Evolutionary conservation across 2,797 vertebrate genomes (phyloP).

Genomic region (Sparidentex hasta): DNA sequence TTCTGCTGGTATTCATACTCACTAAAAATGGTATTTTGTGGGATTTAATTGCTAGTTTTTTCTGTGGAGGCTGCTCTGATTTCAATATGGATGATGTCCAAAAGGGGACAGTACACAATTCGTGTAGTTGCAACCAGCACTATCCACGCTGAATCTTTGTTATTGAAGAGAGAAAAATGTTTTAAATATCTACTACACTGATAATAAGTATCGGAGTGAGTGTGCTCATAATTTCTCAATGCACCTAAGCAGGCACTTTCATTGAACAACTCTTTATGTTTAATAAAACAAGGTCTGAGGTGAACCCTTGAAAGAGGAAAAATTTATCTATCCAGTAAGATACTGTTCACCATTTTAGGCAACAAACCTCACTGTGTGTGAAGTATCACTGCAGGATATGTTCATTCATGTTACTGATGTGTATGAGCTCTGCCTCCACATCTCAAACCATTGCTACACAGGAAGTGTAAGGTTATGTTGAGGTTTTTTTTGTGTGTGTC

Average conservation of each 20-base stretch:
- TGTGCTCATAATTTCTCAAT: not conserved
- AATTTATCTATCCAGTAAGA: not conserved
- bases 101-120: conserved; percentile 6
- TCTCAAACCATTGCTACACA: not conserved
- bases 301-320: conserved; percentile 4
- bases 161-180: not conserved
- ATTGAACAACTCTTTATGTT: not conserved
- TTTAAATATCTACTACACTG: not conserved
- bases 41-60: conserved; percentile 13
- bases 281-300: not conserved
- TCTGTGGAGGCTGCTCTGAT: conserved; percentile 9
- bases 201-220: conserved; percentile 4
- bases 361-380: conserved; percentile 6
- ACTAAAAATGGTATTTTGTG: conserved; percentile 25
- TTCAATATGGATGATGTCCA: conserved; percentile 7
- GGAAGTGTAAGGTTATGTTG: not conserved
- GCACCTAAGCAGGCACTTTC: not conserved
- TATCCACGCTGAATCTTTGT: not conserved
- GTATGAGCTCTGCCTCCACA: conserved; percentile 5
- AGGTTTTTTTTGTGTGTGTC: not conserved
- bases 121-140: not conserved
- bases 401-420: conserved; percentile 33
- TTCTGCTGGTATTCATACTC: conserved; percentile 27
- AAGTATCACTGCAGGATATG: conserved; percentile 16
- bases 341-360: not conserved